These are phyloP conservation scores for Fissipunctia ypsillon DNA, from an alignment of 2,888 invertebrate species.

Conservation along the genomic window DNA sequence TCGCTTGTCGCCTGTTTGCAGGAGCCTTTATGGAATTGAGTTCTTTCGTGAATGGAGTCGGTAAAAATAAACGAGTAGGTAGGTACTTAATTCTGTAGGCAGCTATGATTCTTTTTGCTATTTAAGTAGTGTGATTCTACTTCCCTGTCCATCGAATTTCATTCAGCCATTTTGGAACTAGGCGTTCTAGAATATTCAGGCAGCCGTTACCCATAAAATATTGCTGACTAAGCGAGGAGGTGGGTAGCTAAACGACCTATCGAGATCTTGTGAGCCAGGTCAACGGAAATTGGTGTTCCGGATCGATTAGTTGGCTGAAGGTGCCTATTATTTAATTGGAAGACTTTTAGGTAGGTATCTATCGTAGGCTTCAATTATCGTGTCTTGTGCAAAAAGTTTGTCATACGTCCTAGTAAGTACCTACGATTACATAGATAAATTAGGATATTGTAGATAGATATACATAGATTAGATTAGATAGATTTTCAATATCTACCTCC, in stretches of 20 bases:
- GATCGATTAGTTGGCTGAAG: slow-evolving; percentile 18
- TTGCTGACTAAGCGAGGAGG: slow-evolving; percentile 38
- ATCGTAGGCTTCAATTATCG: slow-evolving; percentile 6
- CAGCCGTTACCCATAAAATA: slow-evolving; percentile 46
- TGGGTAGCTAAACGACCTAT: slow-evolving; percentile 39
- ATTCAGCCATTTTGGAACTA: slow-evolving; percentile 31
- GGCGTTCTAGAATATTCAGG: slow-evolving; percentile 19
- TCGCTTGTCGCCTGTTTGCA: too few relatives aligned
- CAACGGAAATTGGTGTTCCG: slow-evolving; percentile 40
- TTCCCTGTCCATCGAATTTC: slow-evolving; percentile 4
- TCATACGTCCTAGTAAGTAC: too few relatives aligned
- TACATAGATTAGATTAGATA: too few relatives aligned
- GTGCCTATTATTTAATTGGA: slow-evolving; percentile 52
- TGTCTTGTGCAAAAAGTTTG: slow-evolving; percentile 3
- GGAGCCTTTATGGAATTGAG: neutral
- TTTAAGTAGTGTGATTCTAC: neutral
- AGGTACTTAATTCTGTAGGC: too few relatives aligned
- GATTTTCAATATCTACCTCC: neutral
- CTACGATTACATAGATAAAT: too few relatives aligned
- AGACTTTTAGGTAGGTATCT: slow-evolving; percentile 1
- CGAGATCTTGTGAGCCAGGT: slow-evolving; percentile 52
- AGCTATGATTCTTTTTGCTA: too few relatives aligned
- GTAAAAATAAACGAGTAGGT: too few relatives aligned
- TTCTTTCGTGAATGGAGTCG: neutral
- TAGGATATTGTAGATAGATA: too few relatives aligned